These are phyloP conservation scores for Emydura subglobosa DNA, from an alignment of 2,113 vertebrate genomes.

Conservation along the genomic window DNA sequence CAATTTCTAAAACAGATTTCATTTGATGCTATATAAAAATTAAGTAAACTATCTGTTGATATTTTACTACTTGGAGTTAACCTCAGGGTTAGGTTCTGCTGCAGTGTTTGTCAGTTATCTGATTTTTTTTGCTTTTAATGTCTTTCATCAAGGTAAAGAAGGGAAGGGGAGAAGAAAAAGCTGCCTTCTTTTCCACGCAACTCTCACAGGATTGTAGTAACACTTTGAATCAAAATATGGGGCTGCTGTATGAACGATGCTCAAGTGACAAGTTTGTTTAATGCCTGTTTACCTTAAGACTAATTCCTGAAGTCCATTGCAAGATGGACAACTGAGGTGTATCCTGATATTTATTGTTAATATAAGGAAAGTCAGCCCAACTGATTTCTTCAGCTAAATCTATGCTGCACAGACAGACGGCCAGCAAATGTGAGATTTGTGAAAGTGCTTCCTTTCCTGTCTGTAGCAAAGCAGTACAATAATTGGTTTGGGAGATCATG, in stretches of 20 bases:
- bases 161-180: background rate
- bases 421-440: background rate
- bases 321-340: background rate
- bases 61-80: background rate
- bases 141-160: fast-evolving
- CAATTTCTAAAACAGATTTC: background rate
- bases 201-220: background rate
- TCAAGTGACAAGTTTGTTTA: background rate
- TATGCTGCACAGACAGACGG: fast-evolving
- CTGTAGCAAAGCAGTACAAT: too few relatives aligned
- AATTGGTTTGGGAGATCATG: background rate
- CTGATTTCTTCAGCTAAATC: background rate
- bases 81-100: background rate
- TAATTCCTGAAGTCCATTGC: background rate
- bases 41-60: background rate
- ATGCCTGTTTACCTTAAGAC: background rate
- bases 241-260: background rate
- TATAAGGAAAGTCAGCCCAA: background rate
- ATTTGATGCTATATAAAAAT: background rate
- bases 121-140: background rate
- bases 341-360: background rate
- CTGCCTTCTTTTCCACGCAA: fast-evolving
- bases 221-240: background rate
- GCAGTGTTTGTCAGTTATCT: background rate
- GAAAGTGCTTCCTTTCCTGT: background rate